A percentile compares a stretch with the other conserved stretches of the same genome.
These are phyloP conservation scores for Habropoda laboriosa DNA, from an alignment of 1,140 invertebrate genomes.

Conservation along the genomic window DNA sequence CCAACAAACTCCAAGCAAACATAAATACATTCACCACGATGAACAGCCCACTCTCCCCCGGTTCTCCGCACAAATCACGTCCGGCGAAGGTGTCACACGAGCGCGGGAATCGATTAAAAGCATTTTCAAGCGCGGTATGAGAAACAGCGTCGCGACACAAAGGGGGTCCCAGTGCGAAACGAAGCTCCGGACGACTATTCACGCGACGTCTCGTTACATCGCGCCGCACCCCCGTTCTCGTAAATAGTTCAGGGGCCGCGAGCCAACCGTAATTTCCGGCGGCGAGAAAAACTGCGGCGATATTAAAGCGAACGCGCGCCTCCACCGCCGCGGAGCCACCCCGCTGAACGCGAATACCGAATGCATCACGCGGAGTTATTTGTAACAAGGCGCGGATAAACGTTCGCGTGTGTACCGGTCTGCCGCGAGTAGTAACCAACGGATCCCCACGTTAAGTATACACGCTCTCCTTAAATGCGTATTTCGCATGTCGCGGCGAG, in stretches of 20 bases:
- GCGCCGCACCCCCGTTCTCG: slow-evolving; percentile 17
- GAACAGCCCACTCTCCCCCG: too few relatives aligned
- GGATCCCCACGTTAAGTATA: too few relatives aligned
- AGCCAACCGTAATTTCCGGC: slow-evolving; percentile 21
- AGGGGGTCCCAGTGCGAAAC: neutral
- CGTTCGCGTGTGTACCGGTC: too few relatives aligned
- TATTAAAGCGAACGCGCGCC: slow-evolving; percentile 13
- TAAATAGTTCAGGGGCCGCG: slow-evolving; percentile 17
- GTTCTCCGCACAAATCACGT: neutral
- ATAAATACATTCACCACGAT: neutral
- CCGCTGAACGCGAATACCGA: slow-evolving; percentile 36
- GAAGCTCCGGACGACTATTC: neutral
- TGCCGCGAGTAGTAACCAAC: too few relatives aligned
- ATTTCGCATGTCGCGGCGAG: slow-evolving; percentile 45
- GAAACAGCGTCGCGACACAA: neutral
- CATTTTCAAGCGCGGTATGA: neutral
- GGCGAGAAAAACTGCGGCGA: slow-evolving; percentile 6
- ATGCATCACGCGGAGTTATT: slow-evolving; percentile 35
- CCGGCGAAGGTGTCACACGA: too few relatives aligned
- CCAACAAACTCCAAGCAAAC: neutral
- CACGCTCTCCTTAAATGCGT: slow-evolving; percentile 34
- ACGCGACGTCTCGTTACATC: slow-evolving; percentile 29
- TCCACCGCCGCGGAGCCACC: slow-evolving; percentile 2
- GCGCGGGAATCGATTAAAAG: slow-evolving; percentile 4
- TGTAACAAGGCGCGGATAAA: slow-evolving; percentile 31